Conservation (phyloP, 53 echinoderm and acorn worm genomes). For the Glandiceps talaboti region DNA sequence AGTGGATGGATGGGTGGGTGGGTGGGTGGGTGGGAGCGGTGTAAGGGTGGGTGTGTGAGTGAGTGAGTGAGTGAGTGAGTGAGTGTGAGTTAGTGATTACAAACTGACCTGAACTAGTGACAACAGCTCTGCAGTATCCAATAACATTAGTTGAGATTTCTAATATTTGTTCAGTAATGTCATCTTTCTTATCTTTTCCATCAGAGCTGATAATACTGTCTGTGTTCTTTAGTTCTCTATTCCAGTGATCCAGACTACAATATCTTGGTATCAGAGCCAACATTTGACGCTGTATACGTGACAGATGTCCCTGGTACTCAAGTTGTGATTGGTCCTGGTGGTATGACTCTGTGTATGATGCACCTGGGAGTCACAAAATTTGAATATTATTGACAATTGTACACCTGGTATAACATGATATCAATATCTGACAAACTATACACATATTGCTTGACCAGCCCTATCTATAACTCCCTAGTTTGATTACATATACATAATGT, state of each 20-base stretch:
- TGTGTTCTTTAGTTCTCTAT: slow-evolving; percentile 42
- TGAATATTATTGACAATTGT: too few relatives aligned
- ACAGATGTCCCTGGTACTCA: slow-evolving; percentile 77
- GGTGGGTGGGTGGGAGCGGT: too few relatives aligned
- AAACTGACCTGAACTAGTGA: slow-evolving; percentile 51
- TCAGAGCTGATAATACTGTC: slow-evolving; percentile 20
- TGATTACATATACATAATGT: too few relatives aligned
- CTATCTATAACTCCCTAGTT: too few relatives aligned
- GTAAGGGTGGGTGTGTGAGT: too few relatives aligned
- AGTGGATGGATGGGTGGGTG: too few relatives aligned
- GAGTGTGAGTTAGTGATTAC: too few relatives aligned
- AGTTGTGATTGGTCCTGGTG: slow-evolving; percentile 32
- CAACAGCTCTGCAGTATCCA: slow-evolving; percentile 87
- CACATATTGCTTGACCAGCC: too few relatives aligned
- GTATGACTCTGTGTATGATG: not conserved
- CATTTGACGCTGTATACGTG: slow-evolving; percentile 84
- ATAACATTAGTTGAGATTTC: slow-evolving; percentile 68
- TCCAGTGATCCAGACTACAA: slow-evolving; percentile 69
- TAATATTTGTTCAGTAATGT: slow-evolving; percentile 34
- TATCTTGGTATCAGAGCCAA: slow-evolving; percentile 79
- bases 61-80: too few relatives aligned
- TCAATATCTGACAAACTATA: too few relatives aligned
- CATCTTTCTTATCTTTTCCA: slow-evolving; percentile 13
- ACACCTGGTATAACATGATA: too few relatives aligned
- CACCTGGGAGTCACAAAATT: not conserved